Evolutionary conservation across 2,888 invertebrate genomes (phyloP), one percentile per base, ranked within the genome.

Genomic region (Aphidoletes aphidimyza): DNA sequence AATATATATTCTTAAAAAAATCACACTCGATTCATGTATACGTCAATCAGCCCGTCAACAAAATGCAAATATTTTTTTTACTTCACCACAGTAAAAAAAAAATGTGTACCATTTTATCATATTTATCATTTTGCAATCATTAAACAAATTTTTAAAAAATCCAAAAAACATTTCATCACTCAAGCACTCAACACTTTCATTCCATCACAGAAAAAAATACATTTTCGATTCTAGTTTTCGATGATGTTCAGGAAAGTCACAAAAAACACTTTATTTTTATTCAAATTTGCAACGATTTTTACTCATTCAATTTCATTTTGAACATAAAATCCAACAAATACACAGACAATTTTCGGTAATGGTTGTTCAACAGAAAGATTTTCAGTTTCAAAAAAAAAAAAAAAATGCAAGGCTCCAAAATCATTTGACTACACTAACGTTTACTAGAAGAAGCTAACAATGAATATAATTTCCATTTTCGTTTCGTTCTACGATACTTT

Each of bases 71-170:
- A 34, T 69, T 69, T 69, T 69, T 69, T 69, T 69, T 69, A 69
- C 17, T 69, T 69, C 69, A 69, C 69, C 69, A 69, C 69, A 69
- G 69, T 69, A 14, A 14, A 69, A n/a, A 54, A 54, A 69, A 54
- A 54, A 54, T 22, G 22, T 54, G 22, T 30, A 30, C 5, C 69
- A 69, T 69, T 2, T 30, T 34, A 42, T 69, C 69, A 69, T 14
- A 30, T 30, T 30, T 69, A 30, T 69, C 30, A 69, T 69, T 69
- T 30, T n/a, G 30, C 30, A 69, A 69, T 30, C 30, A 54, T 54
- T 26, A 54, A 22, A n/a, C n/a, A n/a, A n/a, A n/a, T 8, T 54
- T 47, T 47, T 14, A 47, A 54, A 54, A 54, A n/a, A 54, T 22
- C n/a, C 3, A n/a, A 26, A 26, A 11, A 69, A 69, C 11, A 69